Conservation (phyloP, 2,888 invertebrate species). For the Andrena praecox region DNA sequence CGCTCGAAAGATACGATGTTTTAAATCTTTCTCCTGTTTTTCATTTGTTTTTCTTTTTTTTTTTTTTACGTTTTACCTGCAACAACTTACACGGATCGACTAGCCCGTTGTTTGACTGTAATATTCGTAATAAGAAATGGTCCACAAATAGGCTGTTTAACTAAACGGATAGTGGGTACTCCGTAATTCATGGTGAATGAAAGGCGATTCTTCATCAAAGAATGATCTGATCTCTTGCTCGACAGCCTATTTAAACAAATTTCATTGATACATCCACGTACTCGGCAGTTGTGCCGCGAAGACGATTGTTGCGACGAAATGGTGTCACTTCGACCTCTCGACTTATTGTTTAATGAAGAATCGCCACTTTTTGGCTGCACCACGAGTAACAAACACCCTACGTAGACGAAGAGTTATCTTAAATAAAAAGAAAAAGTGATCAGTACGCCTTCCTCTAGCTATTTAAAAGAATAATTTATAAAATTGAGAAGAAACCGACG, state of each 20-base stretch:
- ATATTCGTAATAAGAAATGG: slow-evolving; percentile 47
- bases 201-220: not conserved
- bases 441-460: slow-evolving; percentile 43
- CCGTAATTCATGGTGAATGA: not conserved
- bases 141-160: slow-evolving; percentile 38
- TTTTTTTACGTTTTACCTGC: not conserved
- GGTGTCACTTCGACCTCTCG: not conserved
- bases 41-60: not conserved
- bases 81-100: slow-evolving; percentile 25
- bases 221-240: not conserved
- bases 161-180: not conserved
- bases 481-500: slow-evolving; percentile 3
- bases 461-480: slow-evolving; percentile 49
- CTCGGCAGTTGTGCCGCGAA: too few relatives aligned
- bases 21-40: not conserved
- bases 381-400: not conserved
- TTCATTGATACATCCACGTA: too few relatives aligned
- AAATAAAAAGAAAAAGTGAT: slow-evolving; percentile 15
- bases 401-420: slow-evolving; percentile 19
- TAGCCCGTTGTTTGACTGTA: slow-evolving; percentile 29
- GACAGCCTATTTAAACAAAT: too few relatives aligned
- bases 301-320: too few relatives aligned
- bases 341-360: not conserved
- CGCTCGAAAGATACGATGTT: not conserved
- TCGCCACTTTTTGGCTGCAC: not conserved